phyloP scores from a whole-genome alignment of 2,797 vertebrate species.

The Gymnothorax javanicus region DNA sequence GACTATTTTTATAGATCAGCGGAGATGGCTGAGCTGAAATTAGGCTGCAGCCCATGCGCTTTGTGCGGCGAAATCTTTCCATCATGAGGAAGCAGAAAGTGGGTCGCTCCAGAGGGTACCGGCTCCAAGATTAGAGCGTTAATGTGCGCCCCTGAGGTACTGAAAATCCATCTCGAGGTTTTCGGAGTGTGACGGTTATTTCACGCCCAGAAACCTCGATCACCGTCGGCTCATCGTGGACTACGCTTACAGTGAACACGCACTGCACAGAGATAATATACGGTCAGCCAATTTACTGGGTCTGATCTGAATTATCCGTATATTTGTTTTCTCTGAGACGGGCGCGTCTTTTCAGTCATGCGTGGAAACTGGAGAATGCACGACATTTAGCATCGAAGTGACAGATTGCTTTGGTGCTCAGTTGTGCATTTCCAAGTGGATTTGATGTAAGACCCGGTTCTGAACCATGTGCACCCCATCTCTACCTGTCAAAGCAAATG shows the following conservation, averaged over 20 bases:
- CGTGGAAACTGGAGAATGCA: not conserved
- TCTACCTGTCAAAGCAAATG: not conserved
- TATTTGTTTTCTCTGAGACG: not conserved
- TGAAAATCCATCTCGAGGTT: not conserved
- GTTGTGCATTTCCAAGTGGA: not conserved
- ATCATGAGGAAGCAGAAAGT: not conserved
- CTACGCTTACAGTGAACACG: not conserved
- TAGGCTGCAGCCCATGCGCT: not conserved
- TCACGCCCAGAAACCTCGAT: not conserved
- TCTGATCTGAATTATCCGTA: not conserved
- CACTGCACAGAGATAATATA: not conserved
- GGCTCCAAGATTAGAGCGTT: not conserved
- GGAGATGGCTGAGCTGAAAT: not conserved
- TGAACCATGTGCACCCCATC: not conserved
- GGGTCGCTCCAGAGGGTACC: not conserved
- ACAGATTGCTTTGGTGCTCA: not conserved
- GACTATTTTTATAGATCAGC: not conserved
- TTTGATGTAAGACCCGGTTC: not conserved
- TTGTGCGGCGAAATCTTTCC: not conserved
- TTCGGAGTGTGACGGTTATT: slow-evolving; percentile 13
- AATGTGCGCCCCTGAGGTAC: not conserved
- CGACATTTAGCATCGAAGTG: not conserved
- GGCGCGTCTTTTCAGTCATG: not conserved
- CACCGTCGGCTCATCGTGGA: not conserved
- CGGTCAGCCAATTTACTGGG: not conserved